Base-by-base conservation (phyloP, 2,113 vertebrate species). In the Anser brachyrhynchus region DNA sequence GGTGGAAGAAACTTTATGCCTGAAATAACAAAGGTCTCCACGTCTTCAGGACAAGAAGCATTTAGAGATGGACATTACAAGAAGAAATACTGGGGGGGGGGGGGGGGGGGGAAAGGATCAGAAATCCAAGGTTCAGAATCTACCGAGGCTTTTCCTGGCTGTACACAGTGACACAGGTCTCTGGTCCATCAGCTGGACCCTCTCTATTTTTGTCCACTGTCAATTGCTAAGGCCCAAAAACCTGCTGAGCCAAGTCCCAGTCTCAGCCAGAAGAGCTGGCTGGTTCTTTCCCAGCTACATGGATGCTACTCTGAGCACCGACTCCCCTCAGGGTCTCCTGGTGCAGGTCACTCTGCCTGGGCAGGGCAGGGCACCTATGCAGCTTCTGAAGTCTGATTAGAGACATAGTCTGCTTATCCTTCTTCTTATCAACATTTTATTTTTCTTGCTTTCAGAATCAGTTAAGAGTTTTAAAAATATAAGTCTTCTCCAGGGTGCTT, bases 401-500 rank as follows among this genome's bases (percentile, higher is more conserved):
- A 84, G 64, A 75, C n/a, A 4, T 41, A 22, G 55, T 57, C 29
- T 41, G 7, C 10, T 37, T 23, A 18, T 71, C 37, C 29, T 71
- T 31, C 35, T 77, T 72, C 62, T 76, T 81, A 54, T 22, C 49
- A 87, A 57, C 12, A 29, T 14, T 8, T 35, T 21, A 31, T 35
- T 90, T 80, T 87, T 94, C 57, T 87, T 84, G 15, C 54, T 93
- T 85, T 83, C 28, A 67, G 84, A 91, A 93, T 62, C 79, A 88
- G 11, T 15, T 87, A 78, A 73, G 70, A 95, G 41, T 83, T 83
- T 51, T 91, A 94, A 89, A 71, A 28, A 28, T 29, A 33, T 22
- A 80, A 74, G 39, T 67, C 41, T 96, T 94, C 95, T 94, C 84
- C 90, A 95, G 71, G 57, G 67, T 94, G 10, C 43, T 87, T 77